These are phyloP conservation scores for Elephas maximus DNA, from an alignment of 2,113 vertebrate genomes.

Conservation along the genomic window DNA sequence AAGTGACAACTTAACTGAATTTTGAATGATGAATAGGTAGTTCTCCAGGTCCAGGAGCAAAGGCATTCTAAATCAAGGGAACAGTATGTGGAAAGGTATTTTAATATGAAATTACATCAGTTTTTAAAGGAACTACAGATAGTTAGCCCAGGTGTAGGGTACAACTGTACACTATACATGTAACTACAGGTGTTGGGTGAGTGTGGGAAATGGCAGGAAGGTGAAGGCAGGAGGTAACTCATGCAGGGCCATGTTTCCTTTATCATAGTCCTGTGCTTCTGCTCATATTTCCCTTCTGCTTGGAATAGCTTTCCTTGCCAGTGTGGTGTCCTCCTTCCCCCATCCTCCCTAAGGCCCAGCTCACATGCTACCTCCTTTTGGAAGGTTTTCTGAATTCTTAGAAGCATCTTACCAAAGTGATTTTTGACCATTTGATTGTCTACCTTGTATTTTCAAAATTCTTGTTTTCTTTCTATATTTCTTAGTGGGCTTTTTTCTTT, in stretches of 20 bases:
- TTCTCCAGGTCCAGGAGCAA: background rate
- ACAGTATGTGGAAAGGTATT: background rate
- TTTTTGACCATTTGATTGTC: background rate
- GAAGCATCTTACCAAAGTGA: background rate
- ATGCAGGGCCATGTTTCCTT: background rate
- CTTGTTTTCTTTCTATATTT: background rate
- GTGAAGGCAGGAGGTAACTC: background rate
- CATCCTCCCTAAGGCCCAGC: background rate
- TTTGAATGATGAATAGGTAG: background rate
- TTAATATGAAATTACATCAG: background rate
- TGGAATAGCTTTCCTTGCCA: background rate
- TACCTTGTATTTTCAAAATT: background rate
- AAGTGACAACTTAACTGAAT: background rate
- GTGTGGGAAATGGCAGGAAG: background rate
- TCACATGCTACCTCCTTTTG: background rate
- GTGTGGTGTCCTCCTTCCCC: background rate
- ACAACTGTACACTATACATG: background rate
- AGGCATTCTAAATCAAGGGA: background rate
- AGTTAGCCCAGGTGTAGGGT: rapidly evolving
- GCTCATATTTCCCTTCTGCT: background rate
- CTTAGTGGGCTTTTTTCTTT: background rate
- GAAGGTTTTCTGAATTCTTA: background rate
- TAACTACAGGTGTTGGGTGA: rapidly evolving
- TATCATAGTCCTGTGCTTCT: background rate
- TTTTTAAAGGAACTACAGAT: background rate